Conservation (phyloP, 2,888 invertebrate species). For the Ryuthela nishihirai region DNA sequence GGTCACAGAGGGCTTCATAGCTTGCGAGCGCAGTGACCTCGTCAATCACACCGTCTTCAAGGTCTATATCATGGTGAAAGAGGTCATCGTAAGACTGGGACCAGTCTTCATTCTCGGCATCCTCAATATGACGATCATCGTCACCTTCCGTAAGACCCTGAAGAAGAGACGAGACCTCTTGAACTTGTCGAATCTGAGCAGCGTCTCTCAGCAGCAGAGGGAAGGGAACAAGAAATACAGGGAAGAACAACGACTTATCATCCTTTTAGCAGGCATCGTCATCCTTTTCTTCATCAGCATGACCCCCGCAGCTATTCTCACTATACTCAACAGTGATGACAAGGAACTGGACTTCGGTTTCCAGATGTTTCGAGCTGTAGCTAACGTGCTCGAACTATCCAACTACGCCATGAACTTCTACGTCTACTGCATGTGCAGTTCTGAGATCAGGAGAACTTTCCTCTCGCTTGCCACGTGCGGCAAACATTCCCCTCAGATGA, state of each 20-base stretch:
- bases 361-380: slow-evolving; percentile 54
- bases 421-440: slow-evolving; percentile 53
- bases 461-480: slow-evolving; percentile 37
- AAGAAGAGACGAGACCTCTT: slow-evolving; percentile 49
- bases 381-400: slow-evolving; percentile 54
- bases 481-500: slow-evolving; percentile 9
- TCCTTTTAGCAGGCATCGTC: slow-evolving; percentile 53
- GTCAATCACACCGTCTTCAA: slow-evolving; percentile 47
- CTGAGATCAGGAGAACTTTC: slow-evolving; percentile 48
- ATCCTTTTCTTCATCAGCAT: slow-evolving; percentile 55
- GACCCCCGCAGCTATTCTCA: slow-evolving; percentile 54
- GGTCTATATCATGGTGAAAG: slow-evolving; percentile 51
- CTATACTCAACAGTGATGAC: slow-evolving; percentile 52
- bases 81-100: slow-evolving; percentile 53
- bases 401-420: slow-evolving; percentile 57
- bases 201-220: slow-evolving; percentile 4
- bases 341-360: slow-evolving; percentile 45
- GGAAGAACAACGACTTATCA: slow-evolving; percentile 54
- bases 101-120: slow-evolving; percentile 54
- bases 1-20: slow-evolving; percentile 39
- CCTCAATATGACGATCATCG: slow-evolving; percentile 54
- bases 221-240: slow-evolving; percentile 44
- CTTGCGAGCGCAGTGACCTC: slow-evolving; percentile 45
- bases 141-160: slow-evolving; percentile 53
- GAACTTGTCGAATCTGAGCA: slow-evolving; percentile 14